phyloP scores from a whole-genome alignment of 2,888 invertebrate species.

The Campoplex nolae region DNA sequence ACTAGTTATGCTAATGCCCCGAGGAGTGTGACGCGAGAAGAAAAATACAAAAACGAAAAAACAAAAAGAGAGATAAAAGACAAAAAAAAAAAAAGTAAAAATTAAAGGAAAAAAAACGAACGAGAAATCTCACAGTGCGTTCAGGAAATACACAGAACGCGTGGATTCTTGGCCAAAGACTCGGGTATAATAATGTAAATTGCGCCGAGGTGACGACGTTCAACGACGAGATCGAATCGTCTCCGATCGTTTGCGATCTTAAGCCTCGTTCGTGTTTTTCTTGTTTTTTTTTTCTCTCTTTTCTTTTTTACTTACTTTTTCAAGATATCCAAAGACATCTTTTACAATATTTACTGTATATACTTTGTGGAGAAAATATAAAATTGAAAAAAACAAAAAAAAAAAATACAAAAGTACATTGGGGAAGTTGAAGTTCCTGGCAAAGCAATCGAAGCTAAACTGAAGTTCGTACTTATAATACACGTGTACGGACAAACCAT shows the following conservation, averaged over 20 bases:
- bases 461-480: constrained; percentile 13
- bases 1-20: constrained; percentile 64
- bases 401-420: constrained; percentile 20
- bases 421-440: constrained; percentile 17
- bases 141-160: constrained; percentile 27
- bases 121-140: constrained; percentile 8
- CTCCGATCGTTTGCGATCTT: constrained; percentile 53
- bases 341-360: constrained; percentile 28
- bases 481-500: neutral
- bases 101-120: neutral
- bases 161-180: constrained; percentile 35
- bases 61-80: neutral
- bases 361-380: constrained; percentile 8
- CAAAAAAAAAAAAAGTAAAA: constrained; percentile 31
- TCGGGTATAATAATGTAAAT: constrained; percentile 58
- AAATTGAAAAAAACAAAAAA: constrained; percentile 14
- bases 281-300: constrained; percentile 14
- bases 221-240: constrained; percentile 62
- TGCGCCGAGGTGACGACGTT: constrained; percentile 61
- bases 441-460: constrained; percentile 10
- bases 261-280: constrained; percentile 42
- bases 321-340: constrained; percentile 27
- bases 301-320: constrained; percentile 11
- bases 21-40: constrained; percentile 21
- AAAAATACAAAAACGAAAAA: constrained; percentile 28